Evolutionary conservation across 2,888 invertebrate species (phyloP).

Genomic region (Hecatera dysodea): DNA sequence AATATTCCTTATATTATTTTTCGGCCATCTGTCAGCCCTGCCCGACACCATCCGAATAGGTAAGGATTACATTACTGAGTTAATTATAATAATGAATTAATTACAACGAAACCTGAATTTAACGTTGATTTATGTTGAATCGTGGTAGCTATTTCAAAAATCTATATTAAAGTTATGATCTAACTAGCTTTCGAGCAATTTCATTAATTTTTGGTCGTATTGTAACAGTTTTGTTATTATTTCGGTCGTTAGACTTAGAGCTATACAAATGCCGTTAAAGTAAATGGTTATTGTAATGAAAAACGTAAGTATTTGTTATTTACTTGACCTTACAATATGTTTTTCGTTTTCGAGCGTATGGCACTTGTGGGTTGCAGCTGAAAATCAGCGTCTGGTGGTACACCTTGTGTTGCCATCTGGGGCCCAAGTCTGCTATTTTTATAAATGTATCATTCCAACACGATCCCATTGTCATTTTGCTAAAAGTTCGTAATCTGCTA

Average conservation of each 20-base stretch:
- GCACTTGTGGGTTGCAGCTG: too few relatives aligned
- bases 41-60: conserved; percentile 91
- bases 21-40: conserved; percentile 87
- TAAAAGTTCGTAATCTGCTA: too few relatives aligned
- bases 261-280: neutral
- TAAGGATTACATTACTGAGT: conserved; percentile 70
- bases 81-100: conserved; percentile 58
- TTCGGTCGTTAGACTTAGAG: neutral
- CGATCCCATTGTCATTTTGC: too few relatives aligned
- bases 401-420: too few relatives aligned
- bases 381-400: too few relatives aligned
- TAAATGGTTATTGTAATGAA: neutral
- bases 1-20: conserved; percentile 85
- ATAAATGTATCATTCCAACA: too few relatives aligned
- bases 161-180: conserved; percentile 57
- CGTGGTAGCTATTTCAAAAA: conserved; percentile 57
- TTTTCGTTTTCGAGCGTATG: too few relatives aligned
- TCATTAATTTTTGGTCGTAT: neutral
- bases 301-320: neutral
- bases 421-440: too few relatives aligned
- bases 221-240: neutral
- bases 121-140: conserved; percentile 55
- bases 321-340: too few relatives aligned
- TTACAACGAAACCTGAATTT: conserved; percentile 33
- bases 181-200: conserved; percentile 15